phyloP scores from a whole-genome alignment of 2,888 invertebrate species.

The Heliconius ethilla region DNA sequence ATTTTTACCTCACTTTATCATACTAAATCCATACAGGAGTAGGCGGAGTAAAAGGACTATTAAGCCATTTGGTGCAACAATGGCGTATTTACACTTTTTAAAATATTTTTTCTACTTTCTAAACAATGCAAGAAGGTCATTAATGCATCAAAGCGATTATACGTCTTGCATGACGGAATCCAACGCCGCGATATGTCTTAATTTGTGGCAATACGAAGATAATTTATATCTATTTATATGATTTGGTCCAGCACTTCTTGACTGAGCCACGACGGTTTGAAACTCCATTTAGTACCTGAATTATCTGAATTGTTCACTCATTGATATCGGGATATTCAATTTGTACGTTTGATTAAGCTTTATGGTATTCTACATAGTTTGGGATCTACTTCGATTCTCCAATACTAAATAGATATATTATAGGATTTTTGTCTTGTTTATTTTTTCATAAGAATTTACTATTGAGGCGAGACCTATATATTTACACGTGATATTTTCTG shows the following conservation, averaged over 20 bases:
- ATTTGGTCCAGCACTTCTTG: neutral
- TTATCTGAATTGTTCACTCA: slow-evolving; percentile 25
- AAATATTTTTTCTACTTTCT: no score
- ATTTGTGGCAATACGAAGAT: neutral
- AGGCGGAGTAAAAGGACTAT: neutral
- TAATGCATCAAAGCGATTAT: no score
- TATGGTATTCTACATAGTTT: slow-evolving; percentile 15
- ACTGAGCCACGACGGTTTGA: neutral
- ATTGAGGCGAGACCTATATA: neutral
- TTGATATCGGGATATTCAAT: slow-evolving; percentile 17
- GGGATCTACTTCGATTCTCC: neutral
- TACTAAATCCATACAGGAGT: no score
- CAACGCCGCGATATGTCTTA: no score
- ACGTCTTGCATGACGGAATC: no score
- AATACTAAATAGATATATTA: no score
- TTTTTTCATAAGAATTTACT: neutral
- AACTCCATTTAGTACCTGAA: slow-evolving; percentile 4
- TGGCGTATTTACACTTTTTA: no score
- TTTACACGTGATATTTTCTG: no score
- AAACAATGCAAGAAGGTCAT: no score
- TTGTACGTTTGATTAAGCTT: slow-evolving; percentile 21
- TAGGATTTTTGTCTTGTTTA: no score
- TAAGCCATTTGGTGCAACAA: neutral
- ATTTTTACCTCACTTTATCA: no score
- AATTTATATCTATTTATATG: neutral